Conservation (phyloP, 2,797 vertebrate species). For the Apogon hyalosoma region DNA sequence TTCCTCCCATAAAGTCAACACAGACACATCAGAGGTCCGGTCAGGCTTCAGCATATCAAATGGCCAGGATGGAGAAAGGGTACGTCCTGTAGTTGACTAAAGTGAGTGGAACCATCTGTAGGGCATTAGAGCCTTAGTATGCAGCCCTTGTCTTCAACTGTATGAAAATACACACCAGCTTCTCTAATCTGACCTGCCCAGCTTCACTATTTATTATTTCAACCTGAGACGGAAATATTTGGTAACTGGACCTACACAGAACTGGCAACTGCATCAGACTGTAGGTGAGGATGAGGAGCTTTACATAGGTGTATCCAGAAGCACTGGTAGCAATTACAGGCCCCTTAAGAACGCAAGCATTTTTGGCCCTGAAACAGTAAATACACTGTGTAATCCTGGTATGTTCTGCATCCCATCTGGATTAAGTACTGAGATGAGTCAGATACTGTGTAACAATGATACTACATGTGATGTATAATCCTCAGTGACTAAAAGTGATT, state of each 20-base stretch:
- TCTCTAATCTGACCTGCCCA: conserved; percentile 65
- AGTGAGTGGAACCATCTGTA: conserved; percentile 76
- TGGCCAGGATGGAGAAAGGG: conserved; percentile 42
- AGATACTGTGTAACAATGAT: neutral
- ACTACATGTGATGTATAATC: conserved; percentile 13
- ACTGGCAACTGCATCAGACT: conserved; percentile 42
- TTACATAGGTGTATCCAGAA: conserved; percentile 40
- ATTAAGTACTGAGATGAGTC: neutral
- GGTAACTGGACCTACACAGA: conserved; percentile 63
- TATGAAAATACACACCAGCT: conserved; percentile 73
- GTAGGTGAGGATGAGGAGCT: conserved; percentile 37
- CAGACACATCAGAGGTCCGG: conserved; percentile 47
- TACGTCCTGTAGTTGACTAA: conserved; percentile 54
- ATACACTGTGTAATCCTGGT: conserved; percentile 6
- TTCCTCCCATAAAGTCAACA: conserved; percentile 33
- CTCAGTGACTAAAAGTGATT: conserved; percentile 19
- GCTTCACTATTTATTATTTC: conserved; percentile 74
- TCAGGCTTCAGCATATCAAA: conserved; percentile 64
- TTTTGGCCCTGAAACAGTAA: neutral
- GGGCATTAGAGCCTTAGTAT: conserved; percentile 64
- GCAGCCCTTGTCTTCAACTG: conserved; percentile 59
- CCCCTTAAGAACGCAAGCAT: neutral
- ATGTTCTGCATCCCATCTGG: neutral
- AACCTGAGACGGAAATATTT: conserved; percentile 72
- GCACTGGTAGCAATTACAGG: conserved; percentile 40